These are phyloP conservation scores for Caracal caracal DNA, from an alignment of 2,113 vertebrate genomes.

Conservation along the genomic window DNA sequence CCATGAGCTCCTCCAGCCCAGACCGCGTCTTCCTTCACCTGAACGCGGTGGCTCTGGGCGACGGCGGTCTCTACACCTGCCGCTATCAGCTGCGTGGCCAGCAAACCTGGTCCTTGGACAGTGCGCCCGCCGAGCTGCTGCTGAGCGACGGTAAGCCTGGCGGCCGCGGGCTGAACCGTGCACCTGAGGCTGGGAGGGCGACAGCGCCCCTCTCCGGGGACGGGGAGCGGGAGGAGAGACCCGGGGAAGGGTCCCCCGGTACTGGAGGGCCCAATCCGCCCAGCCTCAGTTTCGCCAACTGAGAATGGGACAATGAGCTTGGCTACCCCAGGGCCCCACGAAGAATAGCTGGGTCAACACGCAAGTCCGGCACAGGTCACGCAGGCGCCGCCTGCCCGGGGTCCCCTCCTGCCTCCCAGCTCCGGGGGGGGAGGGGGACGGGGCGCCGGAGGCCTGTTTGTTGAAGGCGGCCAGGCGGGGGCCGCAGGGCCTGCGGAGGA, in stretches of 20 bases:
- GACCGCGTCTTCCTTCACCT: neutral
- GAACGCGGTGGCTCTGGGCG: rapidly evolving
- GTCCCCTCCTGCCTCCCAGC: no score
- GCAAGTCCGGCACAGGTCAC: neutral
- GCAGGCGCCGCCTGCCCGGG: rapidly evolving
- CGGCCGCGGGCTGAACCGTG: rapidly evolving
- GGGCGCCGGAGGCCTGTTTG: neutral
- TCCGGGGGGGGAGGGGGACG: no score
- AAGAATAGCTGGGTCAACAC: no score
- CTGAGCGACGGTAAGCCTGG: conserved; percentile 48
- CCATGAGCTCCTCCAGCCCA: neutral
- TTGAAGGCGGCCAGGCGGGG: neutral
- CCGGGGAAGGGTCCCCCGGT: rapidly evolving
- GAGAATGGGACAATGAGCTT: neutral
- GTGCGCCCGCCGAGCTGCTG: neutral
- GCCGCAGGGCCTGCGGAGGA: neutral
- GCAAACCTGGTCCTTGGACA: neutral
- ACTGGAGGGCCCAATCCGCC: neutral
- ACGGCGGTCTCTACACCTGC: conserved; percentile 36
- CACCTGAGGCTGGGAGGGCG: rapidly evolving
- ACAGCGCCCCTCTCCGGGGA: no score
- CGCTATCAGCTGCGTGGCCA: neutral
- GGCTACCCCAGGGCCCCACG: neutral
- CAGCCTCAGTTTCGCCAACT: neutral
- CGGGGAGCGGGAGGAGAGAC: no score